phyloP scores from a whole-genome alignment of 2,888 invertebrate species.

The Zaprionus bogoriensis region DNA sequence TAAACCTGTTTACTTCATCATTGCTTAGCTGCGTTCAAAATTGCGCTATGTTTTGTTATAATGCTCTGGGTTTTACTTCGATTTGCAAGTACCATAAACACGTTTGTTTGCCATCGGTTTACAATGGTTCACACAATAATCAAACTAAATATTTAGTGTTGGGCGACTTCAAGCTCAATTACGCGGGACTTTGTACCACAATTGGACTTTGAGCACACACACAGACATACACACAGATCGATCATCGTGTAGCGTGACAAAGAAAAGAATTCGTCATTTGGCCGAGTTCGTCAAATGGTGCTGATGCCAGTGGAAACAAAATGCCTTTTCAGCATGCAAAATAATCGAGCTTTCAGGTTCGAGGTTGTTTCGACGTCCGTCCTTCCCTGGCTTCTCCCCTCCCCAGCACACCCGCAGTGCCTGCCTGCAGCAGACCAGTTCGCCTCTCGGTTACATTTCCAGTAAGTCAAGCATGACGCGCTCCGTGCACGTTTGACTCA shows the following conservation, averaged over 20 bases:
- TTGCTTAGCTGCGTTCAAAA: too few relatives aligned
- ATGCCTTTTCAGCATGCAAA: background rate
- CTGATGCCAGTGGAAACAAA: background rate
- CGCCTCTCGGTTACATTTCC: background rate
- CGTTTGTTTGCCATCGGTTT: too few relatives aligned
- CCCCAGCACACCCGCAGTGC: too few relatives aligned
- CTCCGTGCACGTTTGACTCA: constrained; percentile 23
- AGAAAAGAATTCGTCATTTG: background rate
- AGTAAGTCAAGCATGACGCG: constrained; percentile 37
- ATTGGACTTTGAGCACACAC: constrained; percentile 36
- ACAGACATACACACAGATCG: constrained; percentile 28
- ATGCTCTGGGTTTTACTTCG: too few relatives aligned
- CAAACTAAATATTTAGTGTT: constrained; percentile 35
- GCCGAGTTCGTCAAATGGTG: background rate
- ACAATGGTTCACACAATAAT: constrained; percentile 13
- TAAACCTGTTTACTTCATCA: too few relatives aligned
- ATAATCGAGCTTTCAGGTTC: background rate
- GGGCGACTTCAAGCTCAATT: constrained; percentile 38
- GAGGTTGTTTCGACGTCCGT: background rate
- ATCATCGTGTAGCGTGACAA: background rate
- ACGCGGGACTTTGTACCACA: constrained; percentile 42
- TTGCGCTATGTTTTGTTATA: too few relatives aligned
- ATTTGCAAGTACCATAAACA: too few relatives aligned
- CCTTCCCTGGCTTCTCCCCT: too few relatives aligned
- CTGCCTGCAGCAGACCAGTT: too few relatives aligned